These are phyloP conservation scores for Felis catus DNA, from an alignment of 2,113 vertebrate genomes.

Conservation along the genomic window DNA sequence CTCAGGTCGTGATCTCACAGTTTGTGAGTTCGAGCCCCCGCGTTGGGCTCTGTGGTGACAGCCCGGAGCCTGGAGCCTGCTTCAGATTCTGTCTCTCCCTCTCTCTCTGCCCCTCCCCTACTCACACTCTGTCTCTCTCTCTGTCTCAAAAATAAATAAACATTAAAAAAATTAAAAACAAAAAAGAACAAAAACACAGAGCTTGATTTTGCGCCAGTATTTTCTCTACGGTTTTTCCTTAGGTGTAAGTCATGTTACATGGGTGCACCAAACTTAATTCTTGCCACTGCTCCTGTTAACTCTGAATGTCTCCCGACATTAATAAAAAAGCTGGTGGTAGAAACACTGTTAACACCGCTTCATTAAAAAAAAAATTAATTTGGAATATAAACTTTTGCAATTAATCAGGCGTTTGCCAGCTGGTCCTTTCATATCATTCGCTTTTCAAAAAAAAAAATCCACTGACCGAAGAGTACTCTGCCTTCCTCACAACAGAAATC, in stretches of 20 bases:
- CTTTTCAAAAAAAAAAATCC: neutral
- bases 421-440: neutral
- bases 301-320: slow-evolving; percentile 2
- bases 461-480: neutral
- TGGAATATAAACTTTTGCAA: slow-evolving; percentile 27
- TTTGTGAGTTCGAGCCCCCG: too few species aligned
- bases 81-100: too few species aligned
- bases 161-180: too few species aligned
- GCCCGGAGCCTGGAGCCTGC: too few species aligned
- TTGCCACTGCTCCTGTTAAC: slow-evolving; percentile 2
- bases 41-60: too few species aligned
- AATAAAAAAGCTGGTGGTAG: slow-evolving; percentile 26
- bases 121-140: too few species aligned
- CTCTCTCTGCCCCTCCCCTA: too few species aligned
- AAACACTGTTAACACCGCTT: slow-evolving; percentile 17
- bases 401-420: neutral
- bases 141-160: too few species aligned
- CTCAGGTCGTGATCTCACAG: too few species aligned
- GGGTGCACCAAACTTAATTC: slow-evolving; percentile 50
- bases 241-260: slow-evolving; percentile 62
- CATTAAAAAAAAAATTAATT: slow-evolving; percentile 41
- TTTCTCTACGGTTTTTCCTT: slow-evolving; percentile 74
- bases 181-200: neutral
- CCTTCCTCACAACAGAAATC: neutral
- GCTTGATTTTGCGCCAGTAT: slow-evolving; percentile 70